Conservation (phyloP, 2,113 vertebrate genomes). For the Poeciliopsis retropinna region DNA sequence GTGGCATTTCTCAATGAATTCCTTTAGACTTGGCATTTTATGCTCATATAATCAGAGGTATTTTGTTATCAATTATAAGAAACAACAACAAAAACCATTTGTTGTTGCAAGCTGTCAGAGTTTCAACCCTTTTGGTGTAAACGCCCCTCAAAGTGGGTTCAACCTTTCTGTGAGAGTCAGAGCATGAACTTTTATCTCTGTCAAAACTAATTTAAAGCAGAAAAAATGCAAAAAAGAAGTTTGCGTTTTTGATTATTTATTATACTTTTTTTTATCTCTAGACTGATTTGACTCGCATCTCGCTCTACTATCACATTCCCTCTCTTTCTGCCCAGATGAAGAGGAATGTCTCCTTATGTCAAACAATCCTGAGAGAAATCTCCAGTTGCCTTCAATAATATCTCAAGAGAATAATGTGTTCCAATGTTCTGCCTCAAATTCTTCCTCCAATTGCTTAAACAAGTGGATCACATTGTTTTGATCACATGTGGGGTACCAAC, state of each 20-base stretch:
- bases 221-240: too few relatives aligned
- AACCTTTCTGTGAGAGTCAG: conserved; percentile 47
- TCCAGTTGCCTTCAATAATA: conserved; percentile 24
- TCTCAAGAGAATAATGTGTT: conserved; percentile 3
- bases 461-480: conserved; percentile 7
- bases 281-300: conserved; percentile 34
- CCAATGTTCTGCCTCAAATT: conserved; percentile 28
- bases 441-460: conserved; percentile 14
- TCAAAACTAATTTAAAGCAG: too few relatives aligned
- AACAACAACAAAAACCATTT: conserved; percentile 6
- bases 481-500: conserved; percentile 11
- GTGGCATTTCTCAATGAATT: neutral
- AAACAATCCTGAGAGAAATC: conserved; percentile 63
- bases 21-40: neutral
- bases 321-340: conserved; percentile 38
- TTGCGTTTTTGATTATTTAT: too few relatives aligned
- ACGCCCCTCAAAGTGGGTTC: conserved; percentile 33
- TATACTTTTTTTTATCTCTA: too few relatives aligned
- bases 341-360: conserved; percentile 46
- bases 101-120: conserved; percentile 29
- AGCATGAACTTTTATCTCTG: conserved; percentile 43
- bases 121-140: conserved; percentile 34
- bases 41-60: conserved; percentile 1
- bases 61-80: conserved; percentile 21
- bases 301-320: conserved; percentile 36